These are phyloP conservation scores for Zeus faber DNA, from an alignment of 2,113 vertebrate species.

Conservation along the genomic window DNA sequence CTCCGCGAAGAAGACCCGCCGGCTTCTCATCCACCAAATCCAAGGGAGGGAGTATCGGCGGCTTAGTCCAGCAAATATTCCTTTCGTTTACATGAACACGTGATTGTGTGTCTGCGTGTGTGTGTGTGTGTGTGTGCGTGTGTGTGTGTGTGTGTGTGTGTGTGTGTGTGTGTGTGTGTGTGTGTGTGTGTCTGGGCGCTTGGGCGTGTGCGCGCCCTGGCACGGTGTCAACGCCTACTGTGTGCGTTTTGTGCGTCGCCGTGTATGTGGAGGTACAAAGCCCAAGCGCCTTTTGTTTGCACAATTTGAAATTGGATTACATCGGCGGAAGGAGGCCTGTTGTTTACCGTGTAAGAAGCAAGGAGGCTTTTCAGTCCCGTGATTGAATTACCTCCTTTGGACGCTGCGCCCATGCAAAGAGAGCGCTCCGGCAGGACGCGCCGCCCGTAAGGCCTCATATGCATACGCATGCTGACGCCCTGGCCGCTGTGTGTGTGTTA, in stretches of 20 bases:
- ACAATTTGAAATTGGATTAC: slow-evolving; percentile 50
- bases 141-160: slow-evolving; percentile 1
- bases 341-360: slow-evolving; percentile 20
- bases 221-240: no score
- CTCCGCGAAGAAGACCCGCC: no score
- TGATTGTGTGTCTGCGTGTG: slow-evolving; percentile 4
- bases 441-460: no score
- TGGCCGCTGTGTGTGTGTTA: neutral
- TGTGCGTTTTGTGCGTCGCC: slow-evolving; percentile 2
- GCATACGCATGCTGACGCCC: no score
- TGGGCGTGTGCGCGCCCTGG: no score
- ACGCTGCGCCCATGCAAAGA: slow-evolving; percentile 17
- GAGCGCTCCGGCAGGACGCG: no score
- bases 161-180: slow-evolving; percentile 7
- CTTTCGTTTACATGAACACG: no score
- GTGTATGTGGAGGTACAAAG: slow-evolving; percentile 7
- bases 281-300: slow-evolving; percentile 29
- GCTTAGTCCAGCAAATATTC: slow-evolving; percentile 19
- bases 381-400: slow-evolving; percentile 51
- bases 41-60: slow-evolving; percentile 33
- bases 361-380: slow-evolving; percentile 39
- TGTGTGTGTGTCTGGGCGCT: slow-evolving; percentile 2
- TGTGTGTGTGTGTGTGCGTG: slow-evolving; percentile 10
- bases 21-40: slow-evolving; percentile 24
- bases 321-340: slow-evolving; percentile 26